These are phyloP conservation scores for Agonum fuliginosum DNA, from an alignment of 2,888 invertebrate genomes.

Conservation along the genomic window DNA sequence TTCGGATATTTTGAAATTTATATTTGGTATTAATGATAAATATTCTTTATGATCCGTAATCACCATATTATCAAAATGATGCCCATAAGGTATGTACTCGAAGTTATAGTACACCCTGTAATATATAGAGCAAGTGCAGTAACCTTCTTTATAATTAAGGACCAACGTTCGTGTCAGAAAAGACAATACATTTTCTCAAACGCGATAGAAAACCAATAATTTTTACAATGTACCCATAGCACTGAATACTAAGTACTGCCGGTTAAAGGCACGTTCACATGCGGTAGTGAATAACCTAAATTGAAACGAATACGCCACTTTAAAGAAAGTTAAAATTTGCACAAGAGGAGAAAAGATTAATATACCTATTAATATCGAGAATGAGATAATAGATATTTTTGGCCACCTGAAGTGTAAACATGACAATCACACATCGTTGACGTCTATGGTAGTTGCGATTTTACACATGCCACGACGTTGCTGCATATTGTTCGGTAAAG, in stretches of 20 bases:
- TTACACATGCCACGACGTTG: too few species aligned
- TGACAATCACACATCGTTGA: too few species aligned
- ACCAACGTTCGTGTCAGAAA: constrained; percentile 43
- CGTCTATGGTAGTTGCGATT: too few species aligned
- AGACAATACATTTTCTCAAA: constrained; percentile 50
- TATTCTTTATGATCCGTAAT: too few species aligned
- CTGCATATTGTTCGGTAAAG: too few species aligned
- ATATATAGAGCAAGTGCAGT: constrained; percentile 36
- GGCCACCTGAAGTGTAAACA: too few species aligned
- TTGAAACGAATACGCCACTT: constrained; percentile 5
- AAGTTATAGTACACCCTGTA: too few species aligned
- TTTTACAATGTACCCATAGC: constrained; percentile 47
- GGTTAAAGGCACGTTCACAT: constrained; percentile 31
- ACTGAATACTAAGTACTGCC: constrained; percentile 42
- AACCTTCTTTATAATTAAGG: constrained; percentile 47
- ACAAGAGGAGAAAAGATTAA: neutral
- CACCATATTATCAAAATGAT: too few species aligned
- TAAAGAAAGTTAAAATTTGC: constrained; percentile 11
- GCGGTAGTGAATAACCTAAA: constrained; percentile 19
- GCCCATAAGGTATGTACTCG: too few species aligned
- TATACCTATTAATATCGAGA: neutral
- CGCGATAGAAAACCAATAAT: constrained; percentile 54
- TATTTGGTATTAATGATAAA: too few species aligned
- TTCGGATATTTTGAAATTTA: too few species aligned
- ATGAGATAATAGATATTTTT: too few species aligned